Conservation (phyloP, 2,888 invertebrate genomes). For the Cecidostiba fungosa region DNA sequence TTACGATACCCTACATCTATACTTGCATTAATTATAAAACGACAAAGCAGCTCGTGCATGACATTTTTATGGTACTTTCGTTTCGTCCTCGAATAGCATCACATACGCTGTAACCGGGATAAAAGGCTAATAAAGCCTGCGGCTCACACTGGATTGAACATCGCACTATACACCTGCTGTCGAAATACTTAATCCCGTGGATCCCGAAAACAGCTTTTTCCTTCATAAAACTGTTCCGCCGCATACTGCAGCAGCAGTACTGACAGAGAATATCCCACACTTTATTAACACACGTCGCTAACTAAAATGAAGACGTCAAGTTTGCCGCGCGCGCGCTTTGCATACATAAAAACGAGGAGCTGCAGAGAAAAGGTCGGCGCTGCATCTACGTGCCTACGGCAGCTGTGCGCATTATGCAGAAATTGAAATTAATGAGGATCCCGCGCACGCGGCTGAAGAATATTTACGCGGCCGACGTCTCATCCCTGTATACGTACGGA, state of each 20-base stretch:
- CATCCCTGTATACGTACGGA: neutral
- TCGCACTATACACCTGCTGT: neutral
- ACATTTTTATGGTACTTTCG: neutral
- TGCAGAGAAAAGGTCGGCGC: neutral
- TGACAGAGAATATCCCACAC: neutral
- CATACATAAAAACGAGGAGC: neutral
- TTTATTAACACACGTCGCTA: neutral
- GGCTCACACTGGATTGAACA: neutral
- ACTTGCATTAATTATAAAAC: neutral
- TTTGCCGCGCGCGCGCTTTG: neutral
- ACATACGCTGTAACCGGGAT: neutral
- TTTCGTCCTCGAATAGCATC: neutral
- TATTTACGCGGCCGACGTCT: neutral
- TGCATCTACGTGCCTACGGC: neutral
- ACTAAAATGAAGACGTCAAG: conserved; percentile 8
- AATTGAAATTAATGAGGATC: conserved; percentile 36
- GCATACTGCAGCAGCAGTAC: too few species aligned
- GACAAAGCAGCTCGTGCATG: neutral
- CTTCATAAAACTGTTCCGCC: neutral
- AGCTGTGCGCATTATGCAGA: conserved; percentile 5
- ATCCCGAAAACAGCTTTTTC: neutral
- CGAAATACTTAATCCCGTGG: neutral
- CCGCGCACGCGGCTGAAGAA: conserved; percentile 7
- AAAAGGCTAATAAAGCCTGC: neutral
- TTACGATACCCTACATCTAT: neutral